Conservation (phyloP, 2,113 vertebrate species). For the Lasiurus cinereus region DNA sequence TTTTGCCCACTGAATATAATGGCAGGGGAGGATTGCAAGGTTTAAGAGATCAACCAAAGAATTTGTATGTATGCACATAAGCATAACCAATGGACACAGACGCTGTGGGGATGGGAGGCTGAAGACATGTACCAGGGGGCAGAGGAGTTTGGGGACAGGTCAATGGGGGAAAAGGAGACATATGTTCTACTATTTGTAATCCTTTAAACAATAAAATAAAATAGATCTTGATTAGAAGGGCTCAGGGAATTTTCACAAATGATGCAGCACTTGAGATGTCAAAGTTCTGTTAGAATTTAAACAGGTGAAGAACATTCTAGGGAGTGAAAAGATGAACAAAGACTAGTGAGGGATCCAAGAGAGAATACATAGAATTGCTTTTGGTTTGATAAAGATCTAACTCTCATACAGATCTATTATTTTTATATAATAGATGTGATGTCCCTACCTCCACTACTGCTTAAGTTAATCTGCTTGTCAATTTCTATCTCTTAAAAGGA, state of each 20-base stretch:
- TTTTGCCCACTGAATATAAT: too few relatives aligned
- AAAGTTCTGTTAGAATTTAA: not conserved
- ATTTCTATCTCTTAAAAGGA: constrained; percentile 9
- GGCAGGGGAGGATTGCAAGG: too few relatives aligned
- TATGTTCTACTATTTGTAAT: too few relatives aligned
- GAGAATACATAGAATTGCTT: not conserved
- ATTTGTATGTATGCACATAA: too few relatives aligned
- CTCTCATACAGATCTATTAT: not conserved
- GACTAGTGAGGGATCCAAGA: not conserved
- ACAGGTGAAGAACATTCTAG: not conserved
- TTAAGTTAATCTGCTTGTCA: constrained; percentile 43
- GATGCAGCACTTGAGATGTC: not conserved
- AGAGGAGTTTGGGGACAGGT: too few relatives aligned
- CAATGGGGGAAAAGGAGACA: too few relatives aligned
- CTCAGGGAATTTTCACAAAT: not conserved
- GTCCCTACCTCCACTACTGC: not conserved
- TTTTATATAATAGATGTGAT: not conserved
- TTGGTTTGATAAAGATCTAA: constrained; percentile 34
- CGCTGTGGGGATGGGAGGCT: too few relatives aligned
- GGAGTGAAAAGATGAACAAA: not conserved
- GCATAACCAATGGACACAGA: too few relatives aligned
- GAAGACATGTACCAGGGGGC: too few relatives aligned
- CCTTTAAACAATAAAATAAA: not conserved
- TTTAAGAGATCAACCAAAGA: too few relatives aligned
- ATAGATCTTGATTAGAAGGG: not conserved